A percentile compares a stretch with the other conserved stretches of the same genome.
phyloP scores from a whole-genome alignment of 2,113 vertebrate genomes.

The Craseonycteris thonglongyai region DNA sequence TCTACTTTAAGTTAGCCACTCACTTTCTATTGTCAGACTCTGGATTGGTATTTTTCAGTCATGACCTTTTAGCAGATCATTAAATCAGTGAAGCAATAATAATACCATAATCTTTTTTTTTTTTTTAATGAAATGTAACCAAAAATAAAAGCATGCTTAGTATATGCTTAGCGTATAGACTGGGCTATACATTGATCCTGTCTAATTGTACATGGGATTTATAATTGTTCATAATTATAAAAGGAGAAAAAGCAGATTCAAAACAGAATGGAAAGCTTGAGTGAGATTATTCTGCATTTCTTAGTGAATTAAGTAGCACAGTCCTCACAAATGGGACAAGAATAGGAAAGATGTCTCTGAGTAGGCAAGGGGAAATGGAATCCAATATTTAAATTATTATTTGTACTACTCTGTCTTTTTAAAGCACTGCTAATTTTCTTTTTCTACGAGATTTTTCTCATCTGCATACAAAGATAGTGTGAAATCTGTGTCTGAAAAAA shows the following conservation, averaged over 20 bases:
- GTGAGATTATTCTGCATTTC: background rate
- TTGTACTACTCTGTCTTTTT: background rate
- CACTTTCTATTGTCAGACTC: background rate
- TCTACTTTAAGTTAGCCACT: background rate
- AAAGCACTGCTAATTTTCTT: background rate
- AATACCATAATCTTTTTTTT: too few species aligned
- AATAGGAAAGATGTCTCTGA: background rate
- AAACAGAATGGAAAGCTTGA: background rate
- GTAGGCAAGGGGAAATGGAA: background rate
- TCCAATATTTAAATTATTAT: background rate
- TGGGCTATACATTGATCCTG: background rate
- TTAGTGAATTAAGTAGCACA: background rate
- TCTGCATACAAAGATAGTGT: background rate
- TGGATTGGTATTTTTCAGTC: background rate
- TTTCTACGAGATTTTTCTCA: background rate
- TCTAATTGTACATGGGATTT: background rate
- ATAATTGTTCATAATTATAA: background rate
- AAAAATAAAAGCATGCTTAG: background rate
- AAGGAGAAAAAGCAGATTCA: background rate
- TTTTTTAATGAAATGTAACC: background rate
- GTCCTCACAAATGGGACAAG: background rate
- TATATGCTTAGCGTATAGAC: background rate
- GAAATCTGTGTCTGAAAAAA: background rate
- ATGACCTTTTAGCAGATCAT: background rate
- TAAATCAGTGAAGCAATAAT: background rate